phyloP scores from a whole-genome alignment of 2,113 vertebrate genomes.

The Numida meleagris region DNA sequence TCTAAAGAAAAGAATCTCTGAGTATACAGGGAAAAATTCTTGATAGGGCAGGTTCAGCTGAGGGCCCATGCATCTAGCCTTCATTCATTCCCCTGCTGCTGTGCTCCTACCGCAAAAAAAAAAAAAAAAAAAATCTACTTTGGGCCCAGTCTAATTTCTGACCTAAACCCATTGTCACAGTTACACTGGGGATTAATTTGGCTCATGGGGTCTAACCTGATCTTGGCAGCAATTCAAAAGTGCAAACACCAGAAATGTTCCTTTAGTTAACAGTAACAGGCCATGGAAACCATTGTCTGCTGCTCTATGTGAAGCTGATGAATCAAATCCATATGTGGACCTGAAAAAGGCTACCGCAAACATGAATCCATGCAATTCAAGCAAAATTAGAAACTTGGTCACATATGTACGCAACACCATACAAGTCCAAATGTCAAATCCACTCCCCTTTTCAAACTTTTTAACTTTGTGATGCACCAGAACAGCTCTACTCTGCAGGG shows the following conservation, averaged over 20 bases:
- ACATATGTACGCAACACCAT: neutral
- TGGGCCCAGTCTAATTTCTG: neutral
- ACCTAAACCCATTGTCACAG: neutral
- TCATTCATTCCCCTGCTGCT: neutral
- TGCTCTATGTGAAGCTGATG: neutral
- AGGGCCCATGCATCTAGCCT: neutral
- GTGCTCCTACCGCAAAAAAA: slow-evolving; percentile 2
- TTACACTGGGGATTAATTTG: slow-evolving; percentile 24
- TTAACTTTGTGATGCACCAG: neutral
- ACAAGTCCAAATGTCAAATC: neutral
- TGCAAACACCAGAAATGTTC: neutral
- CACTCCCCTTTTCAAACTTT: neutral
- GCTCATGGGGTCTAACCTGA: neutral
- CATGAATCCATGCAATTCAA: neutral
- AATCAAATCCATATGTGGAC: neutral
- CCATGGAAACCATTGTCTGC: neutral
- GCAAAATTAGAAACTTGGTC: neutral
- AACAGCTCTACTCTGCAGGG: neutral
- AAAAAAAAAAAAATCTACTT: neutral
- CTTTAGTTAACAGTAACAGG: neutral
- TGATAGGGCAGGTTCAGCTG: neutral
- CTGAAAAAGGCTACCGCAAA: neutral
- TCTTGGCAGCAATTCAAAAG: slow-evolving; percentile 20
- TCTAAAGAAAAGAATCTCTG: neutral
- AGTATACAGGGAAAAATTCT: neutral